Conservation (phyloP, 92 coral and sea anemone species). For the Bergia puertoricense region DNA sequence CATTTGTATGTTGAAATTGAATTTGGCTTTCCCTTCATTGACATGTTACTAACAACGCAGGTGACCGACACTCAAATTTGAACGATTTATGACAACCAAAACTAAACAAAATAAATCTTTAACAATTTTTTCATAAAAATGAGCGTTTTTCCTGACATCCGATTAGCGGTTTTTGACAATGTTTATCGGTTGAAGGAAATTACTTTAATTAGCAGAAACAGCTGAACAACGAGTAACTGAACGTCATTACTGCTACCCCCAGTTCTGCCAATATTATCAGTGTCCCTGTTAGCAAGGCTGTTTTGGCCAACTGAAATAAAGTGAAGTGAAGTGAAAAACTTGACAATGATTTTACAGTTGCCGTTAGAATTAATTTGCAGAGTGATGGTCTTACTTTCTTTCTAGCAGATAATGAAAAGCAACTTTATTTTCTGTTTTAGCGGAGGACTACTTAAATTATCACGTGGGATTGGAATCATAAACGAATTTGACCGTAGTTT, state of each 20-base stretch:
- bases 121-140: slow-evolving; percentile 26
- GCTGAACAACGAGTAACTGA: slow-evolving; percentile 9
- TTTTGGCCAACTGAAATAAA: neutral
- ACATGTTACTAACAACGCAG: neutral
- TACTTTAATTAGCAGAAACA: slow-evolving; percentile 21
- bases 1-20: slow-evolving; percentile 12
- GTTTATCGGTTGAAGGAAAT: slow-evolving; percentile 18
- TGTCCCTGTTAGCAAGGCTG: neutral
- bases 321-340: neutral
- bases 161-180: slow-evolving; percentile 20
- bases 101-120: slow-evolving; percentile 15
- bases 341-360: neutral
- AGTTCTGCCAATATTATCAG: neutral
- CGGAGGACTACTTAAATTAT: neutral
- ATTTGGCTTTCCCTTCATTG: neutral
- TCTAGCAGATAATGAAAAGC: neutral
- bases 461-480: neutral
- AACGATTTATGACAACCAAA: neutral
- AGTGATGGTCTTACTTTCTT: neutral
- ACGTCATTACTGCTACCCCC: neutral
- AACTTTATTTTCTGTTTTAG: too few relatives aligned
- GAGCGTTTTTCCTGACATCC: slow-evolving; percentile 1
- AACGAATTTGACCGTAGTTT: neutral
- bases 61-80: neutral
- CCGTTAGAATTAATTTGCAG: neutral